A percentile compares a stretch with the other conserved stretches of the same genome.
These are phyloP conservation scores for Acheta domesticus DNA, from an alignment of 2,888 invertebrate genomes.

Conservation along the genomic window DNA sequence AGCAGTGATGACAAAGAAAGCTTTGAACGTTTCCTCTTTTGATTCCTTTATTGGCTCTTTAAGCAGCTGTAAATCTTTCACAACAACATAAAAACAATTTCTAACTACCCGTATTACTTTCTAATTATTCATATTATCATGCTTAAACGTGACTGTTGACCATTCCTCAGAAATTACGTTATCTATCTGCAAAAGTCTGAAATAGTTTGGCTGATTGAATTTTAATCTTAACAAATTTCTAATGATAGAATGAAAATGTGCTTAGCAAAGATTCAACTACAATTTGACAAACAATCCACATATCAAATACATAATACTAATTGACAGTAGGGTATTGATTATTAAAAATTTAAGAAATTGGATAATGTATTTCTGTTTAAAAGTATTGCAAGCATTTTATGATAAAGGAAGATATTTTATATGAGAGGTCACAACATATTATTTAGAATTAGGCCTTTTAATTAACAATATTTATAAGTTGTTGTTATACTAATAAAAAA, in stretches of 20 bases:
- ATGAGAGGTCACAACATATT: too few species aligned
- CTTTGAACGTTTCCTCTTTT: not conserved
- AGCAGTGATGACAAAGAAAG: not conserved
- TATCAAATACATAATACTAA: not conserved
- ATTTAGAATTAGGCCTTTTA: too few species aligned
- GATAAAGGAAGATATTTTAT: too few species aligned
- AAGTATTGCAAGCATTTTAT: too few species aligned
- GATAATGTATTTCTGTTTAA: too few species aligned
- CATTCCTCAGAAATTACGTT: not conserved
- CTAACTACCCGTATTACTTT: slow-evolving; percentile 18
- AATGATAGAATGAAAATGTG: too few species aligned
- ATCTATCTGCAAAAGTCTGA: too few species aligned
- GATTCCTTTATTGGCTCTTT: not conserved
- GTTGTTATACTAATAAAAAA: not conserved
- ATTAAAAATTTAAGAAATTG: too few species aligned
- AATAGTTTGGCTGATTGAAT: too few species aligned
- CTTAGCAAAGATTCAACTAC: not conserved
- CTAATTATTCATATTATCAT: not conserved
- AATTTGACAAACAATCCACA: not conserved
- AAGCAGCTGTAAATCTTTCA: slow-evolving; percentile 9
- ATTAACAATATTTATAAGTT: not conserved
- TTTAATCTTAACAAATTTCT: too few species aligned
- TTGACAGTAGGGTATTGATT: not conserved
- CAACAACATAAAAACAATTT: not conserved
- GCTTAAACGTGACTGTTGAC: not conserved